These are phyloP conservation scores for Dromius quadrimaculatus DNA, from an alignment of 2,888 invertebrate species.

Conservation along the genomic window DNA sequence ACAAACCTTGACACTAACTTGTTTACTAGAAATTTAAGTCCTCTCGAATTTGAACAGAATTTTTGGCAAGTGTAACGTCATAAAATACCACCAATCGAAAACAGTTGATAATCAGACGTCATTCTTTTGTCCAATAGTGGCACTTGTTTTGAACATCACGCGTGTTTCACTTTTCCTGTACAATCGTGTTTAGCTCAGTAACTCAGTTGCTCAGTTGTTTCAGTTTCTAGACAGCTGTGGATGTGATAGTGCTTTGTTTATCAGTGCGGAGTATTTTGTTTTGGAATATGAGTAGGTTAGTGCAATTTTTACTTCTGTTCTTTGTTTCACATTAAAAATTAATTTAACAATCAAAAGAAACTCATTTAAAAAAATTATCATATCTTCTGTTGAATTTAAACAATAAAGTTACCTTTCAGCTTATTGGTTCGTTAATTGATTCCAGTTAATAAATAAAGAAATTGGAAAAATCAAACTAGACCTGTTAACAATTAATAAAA, in stretches of 20 bases:
- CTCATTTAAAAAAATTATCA: too few species aligned
- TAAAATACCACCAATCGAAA: slow-evolving; percentile 24
- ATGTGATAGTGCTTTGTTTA: slow-evolving; percentile 26
- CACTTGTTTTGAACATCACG: slow-evolving; percentile 38
- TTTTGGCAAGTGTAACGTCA: slow-evolving; percentile 38
- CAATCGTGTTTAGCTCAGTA: too few species aligned
- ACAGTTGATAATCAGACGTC: slow-evolving; percentile 21
- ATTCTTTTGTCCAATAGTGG: slow-evolving; percentile 25
- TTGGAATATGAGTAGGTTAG: slow-evolving; percentile 31
- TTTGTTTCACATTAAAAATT: too few species aligned
- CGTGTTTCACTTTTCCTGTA: slow-evolving; percentile 49
- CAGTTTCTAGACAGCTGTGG: slow-evolving; percentile 12
- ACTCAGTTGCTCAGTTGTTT: too few species aligned
- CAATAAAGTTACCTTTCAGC: too few species aligned
- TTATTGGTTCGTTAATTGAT: too few species aligned
- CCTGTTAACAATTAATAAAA: too few species aligned
- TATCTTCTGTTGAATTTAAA: too few species aligned
- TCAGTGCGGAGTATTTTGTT: slow-evolving; percentile 7
- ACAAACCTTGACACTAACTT: slow-evolving; percentile 46
- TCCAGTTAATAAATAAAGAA: too few species aligned
- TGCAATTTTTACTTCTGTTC: slow-evolving; percentile 5
- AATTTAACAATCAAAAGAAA: too few species aligned
- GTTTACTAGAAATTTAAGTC: slow-evolving; percentile 25
- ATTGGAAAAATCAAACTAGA: too few species aligned
- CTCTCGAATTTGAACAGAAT: slow-evolving; percentile 17